Evolutionary conservation across 2,797 vertebrate species (phyloP).

Genomic region (Epinephelus malabaricus): DNA sequence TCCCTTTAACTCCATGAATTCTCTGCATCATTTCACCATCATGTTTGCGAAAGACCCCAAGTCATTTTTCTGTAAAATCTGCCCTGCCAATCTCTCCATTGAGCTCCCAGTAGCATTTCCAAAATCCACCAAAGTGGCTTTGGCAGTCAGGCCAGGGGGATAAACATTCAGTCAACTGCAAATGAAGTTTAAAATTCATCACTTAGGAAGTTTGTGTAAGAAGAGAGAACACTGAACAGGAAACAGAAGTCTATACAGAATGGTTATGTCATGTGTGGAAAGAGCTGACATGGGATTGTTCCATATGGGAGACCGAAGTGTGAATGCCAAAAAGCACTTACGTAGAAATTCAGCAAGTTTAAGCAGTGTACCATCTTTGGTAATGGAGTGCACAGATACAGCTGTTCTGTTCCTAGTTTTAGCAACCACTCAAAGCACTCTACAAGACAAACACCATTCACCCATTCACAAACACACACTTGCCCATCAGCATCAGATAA

Average conservation of each 20-base stretch:
- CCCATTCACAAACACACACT: too few relatives aligned
- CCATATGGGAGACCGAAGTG: not conserved
- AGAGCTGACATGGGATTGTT: conserved; percentile 3
- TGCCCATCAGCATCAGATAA: too few relatives aligned
- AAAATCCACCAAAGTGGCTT: not conserved
- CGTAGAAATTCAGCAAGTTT: not conserved
- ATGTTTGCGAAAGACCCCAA: conserved; percentile 9
- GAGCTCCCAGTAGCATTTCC: conserved; percentile 4
- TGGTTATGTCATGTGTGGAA: not conserved
- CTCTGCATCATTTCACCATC: conserved; percentile 3
- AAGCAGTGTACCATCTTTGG: conserved; percentile 2
- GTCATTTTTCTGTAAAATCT: conserved; percentile 16
- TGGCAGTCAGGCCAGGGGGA: not conserved
- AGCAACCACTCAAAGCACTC: too few relatives aligned
- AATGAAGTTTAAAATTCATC: not conserved
- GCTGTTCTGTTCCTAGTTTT: too few relatives aligned
- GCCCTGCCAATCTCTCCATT: conserved; percentile 2
- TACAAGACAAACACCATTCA: too few relatives aligned
- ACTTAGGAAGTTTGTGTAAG: not conserved
- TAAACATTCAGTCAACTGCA: conserved; percentile 19
- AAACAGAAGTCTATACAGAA: not conserved
- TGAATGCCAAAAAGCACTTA: conserved; percentile 18
- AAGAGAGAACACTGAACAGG: not conserved
- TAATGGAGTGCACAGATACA: too few relatives aligned
- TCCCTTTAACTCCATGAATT: not conserved